A percentile compares a stretch with the other conserved stretches of the same genome.
Evolutionary conservation across 2,888 invertebrate genomes (phyloP).

Genomic region (Ormyrus labotus): DNA sequence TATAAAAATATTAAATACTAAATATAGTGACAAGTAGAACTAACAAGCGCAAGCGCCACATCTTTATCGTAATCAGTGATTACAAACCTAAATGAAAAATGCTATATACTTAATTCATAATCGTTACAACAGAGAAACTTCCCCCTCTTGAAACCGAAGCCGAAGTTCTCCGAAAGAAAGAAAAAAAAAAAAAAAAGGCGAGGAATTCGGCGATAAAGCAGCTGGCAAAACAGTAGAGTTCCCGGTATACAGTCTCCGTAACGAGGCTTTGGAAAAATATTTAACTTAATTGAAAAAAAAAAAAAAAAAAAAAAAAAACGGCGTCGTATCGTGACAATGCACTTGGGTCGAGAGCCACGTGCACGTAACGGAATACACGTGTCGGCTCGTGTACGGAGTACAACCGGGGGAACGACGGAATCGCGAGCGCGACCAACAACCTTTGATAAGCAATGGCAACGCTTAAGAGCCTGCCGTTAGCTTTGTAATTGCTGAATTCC

Average conservation of each 20-base stretch:
- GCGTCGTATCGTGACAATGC: slow-evolving; percentile 34
- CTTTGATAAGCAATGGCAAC: slow-evolving; percentile 37
- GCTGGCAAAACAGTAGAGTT: no score
- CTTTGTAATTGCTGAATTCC: no score
- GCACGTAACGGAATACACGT: slow-evolving; percentile 20
- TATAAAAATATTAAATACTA: no score
- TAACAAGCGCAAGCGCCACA: no score
- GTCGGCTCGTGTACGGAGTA: not conserved
- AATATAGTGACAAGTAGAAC: no score
- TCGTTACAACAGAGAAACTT: no score
- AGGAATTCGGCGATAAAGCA: no score
- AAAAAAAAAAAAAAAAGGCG: not conserved
- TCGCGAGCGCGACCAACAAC: slow-evolving; percentile 3
- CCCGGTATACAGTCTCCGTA: no score
- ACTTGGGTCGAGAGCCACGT: slow-evolving; percentile 15
- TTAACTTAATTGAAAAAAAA: not conserved
- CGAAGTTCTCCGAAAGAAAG: not conserved
- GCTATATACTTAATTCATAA: no score
- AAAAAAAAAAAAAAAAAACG: not conserved
- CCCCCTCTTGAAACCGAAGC: no score
- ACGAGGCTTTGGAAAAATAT: not conserved
- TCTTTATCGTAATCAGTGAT: no score
- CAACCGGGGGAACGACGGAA: not conserved
- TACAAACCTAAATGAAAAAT: no score
- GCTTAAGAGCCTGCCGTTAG: not conserved